A percentile compares a stretch with the other conserved stretches of the same genome.
Evolutionary conservation across 2,888 invertebrate genomes (phyloP).

Genomic region (Sisyra terminalis): DNA sequence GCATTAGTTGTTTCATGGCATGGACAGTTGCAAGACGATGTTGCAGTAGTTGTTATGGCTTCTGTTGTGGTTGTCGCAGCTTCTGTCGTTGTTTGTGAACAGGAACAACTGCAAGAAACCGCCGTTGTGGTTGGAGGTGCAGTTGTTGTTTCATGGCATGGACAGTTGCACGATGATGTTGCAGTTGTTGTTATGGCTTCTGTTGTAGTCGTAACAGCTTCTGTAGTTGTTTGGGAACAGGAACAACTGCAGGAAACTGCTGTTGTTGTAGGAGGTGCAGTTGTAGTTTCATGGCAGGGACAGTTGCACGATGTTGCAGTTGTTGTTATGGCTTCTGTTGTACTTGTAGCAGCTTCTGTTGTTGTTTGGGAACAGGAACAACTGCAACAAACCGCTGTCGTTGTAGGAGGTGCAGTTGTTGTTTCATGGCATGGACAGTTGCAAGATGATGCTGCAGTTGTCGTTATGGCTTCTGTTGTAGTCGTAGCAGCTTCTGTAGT

Average conservation of each 20-base stretch:
- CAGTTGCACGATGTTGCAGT: constrained; percentile 4
- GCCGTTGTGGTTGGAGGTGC: neutral
- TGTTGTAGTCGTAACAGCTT: neutral
- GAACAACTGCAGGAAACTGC: neutral
- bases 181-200: neutral
- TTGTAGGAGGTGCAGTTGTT: neutral
- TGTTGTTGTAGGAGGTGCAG: neutral
- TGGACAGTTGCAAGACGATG: constrained; percentile 1
- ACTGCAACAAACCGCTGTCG: neutral
- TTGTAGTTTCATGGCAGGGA: neutral
- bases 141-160: neutral
- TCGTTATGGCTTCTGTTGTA: neutral
- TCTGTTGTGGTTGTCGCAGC: constrained; percentile 1
- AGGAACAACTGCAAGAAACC: no score
- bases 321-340: neutral
- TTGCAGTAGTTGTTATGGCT: neutral
- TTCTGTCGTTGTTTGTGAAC: no score
- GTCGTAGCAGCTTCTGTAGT: neutral
- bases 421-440: neutral
- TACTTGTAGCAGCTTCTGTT: neutral
- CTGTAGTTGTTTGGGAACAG: neutral
- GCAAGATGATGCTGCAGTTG: neutral
- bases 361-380: neutral
- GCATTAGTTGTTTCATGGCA: constrained; percentile 1
- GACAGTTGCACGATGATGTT: neutral